Percentiles rank a stretch among this genome's conserved stretches.
Conservation (phyloP, 1,140 invertebrate species). For the Calosoma granatense region DNA sequence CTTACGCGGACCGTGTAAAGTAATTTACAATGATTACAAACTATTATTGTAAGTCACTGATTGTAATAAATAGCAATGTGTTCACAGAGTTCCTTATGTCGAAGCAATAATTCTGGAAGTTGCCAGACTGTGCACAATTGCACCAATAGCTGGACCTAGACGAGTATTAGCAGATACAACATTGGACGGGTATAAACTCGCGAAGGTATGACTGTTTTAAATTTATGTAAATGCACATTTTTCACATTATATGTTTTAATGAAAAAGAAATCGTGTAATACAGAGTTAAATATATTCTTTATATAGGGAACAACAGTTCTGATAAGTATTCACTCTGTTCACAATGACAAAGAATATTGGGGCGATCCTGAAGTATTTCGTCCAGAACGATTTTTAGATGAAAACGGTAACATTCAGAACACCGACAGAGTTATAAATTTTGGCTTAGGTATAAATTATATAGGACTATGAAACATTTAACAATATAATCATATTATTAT, state of each 20-base stretch:
- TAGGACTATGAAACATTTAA: no score
- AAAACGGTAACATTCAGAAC: slow-evolving; percentile 37
- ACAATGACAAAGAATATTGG: slow-evolving; percentile 51
- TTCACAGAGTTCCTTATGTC: slow-evolving; percentile 43
- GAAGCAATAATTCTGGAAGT: slow-evolving; percentile 47
- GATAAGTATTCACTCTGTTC: slow-evolving; percentile 50
- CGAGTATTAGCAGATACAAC: slow-evolving; percentile 45
- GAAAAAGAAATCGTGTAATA: neutral
- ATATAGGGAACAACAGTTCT: slow-evolving; percentile 46
- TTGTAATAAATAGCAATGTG: slow-evolving; percentile 9
- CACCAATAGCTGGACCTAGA: slow-evolving; percentile 55
- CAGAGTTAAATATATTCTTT: no score
- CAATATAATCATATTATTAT: slow-evolving; percentile 24
- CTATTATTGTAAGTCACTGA: neutral
- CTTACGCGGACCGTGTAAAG: slow-evolving; percentile 27
- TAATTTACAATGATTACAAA: slow-evolving; percentile 9
- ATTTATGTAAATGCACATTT: neutral
- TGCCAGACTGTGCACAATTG: slow-evolving; percentile 42
- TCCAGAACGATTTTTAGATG: slow-evolving; percentile 58
- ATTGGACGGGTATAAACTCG: slow-evolving; percentile 53
- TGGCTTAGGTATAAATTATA: slow-evolving; percentile 52
- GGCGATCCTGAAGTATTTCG: slow-evolving; percentile 55
- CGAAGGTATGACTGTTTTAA: slow-evolving; percentile 38
- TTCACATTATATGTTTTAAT: neutral
- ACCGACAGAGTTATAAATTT: slow-evolving; percentile 52